phyloP scores from a whole-genome alignment of 2,113 vertebrate genomes.

The Chinchilla lanigera region DNA sequence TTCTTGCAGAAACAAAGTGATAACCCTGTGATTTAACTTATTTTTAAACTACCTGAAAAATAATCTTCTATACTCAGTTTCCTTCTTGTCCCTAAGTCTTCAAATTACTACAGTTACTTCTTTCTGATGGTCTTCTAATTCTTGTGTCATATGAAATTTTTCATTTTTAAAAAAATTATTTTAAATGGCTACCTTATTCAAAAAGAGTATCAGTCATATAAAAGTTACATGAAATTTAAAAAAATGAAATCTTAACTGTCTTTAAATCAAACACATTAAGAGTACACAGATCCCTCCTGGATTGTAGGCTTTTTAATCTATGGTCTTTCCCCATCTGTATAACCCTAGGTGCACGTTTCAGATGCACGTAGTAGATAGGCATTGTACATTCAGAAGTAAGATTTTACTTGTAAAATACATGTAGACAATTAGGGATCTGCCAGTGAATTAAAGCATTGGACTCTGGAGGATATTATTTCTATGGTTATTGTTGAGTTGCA shows the following conservation, averaged over 20 bases:
- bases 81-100: slow-evolving; percentile 18
- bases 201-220: not conserved
- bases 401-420: slow-evolving; percentile 42
- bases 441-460: not conserved
- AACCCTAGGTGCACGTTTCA: not conserved
- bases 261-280: slow-evolving; percentile 19
- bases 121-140: slow-evolving; percentile 2
- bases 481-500: not conserved
- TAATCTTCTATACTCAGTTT: not conserved
- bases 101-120: not conserved
- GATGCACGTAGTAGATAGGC: not conserved
- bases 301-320: not conserved
- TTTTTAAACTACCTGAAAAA: slow-evolving; percentile 53
- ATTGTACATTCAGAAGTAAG: not conserved
- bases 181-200: slow-evolving; percentile 20
- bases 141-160: not conserved
- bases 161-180: not conserved
- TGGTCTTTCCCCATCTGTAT: not conserved
- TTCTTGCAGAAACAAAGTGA: not conserved
- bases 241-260: slow-evolving; percentile 39
- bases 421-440: not conserved
- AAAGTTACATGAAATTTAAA: slow-evolving; percentile 25
- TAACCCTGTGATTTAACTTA: not conserved
- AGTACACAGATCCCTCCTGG: not conserved
- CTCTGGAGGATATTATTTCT: not conserved